These are phyloP conservation scores for Paramormyrops kingsleyae DNA, from an alignment of 2,113 vertebrate genomes.

Conservation along the genomic window DNA sequence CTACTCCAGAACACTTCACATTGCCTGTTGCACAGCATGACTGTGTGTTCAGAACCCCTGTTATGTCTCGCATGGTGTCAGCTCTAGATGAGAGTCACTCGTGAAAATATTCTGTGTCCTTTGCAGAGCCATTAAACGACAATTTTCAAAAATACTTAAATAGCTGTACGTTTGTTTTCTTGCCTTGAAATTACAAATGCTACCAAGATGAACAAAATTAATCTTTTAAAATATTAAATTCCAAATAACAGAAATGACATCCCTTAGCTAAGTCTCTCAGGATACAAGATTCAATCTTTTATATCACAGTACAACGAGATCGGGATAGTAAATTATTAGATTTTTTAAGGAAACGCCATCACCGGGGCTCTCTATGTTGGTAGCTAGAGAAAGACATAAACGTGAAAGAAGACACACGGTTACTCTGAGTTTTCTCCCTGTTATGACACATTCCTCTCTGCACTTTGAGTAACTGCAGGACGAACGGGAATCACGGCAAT, in stretches of 20 bases:
- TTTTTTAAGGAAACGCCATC: neutral
- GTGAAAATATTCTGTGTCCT: neutral
- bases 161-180: neutral
- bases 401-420: neutral
- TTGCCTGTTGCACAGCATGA: neutral
- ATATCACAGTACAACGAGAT: neutral
- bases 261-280: neutral
- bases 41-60: neutral
- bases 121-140: neutral
- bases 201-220: neutral
- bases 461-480: neutral
- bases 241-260: neutral
- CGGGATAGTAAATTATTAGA: neutral
- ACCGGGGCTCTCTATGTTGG: neutral
- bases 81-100: neutral
- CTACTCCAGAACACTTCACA: neutral
- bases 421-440: neutral
- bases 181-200: slow-evolving; percentile 1
- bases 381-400: neutral
- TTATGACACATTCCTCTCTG: neutral
- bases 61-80: neutral
- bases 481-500: neutral
- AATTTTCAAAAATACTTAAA: neutral
- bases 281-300: neutral
- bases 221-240: neutral